A percentile compares a stretch with the other conserved stretches of the same genome.
Evolutionary conservation across 1,140 invertebrate species (phyloP).

Genomic region (Leptopilina clavipes): DNA sequence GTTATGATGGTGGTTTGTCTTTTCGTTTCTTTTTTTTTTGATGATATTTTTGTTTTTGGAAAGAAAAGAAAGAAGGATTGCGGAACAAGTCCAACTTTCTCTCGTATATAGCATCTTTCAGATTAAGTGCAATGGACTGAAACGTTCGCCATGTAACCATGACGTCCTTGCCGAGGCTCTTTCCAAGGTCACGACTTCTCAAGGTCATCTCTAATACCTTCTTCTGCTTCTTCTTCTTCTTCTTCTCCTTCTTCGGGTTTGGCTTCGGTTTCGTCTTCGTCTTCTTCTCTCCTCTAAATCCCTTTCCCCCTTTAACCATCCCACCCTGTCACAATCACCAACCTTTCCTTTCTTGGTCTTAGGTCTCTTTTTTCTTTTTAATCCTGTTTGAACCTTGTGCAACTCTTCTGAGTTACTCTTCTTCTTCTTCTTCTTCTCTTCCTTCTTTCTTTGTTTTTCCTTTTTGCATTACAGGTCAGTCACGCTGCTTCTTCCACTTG

Average conservation of each 20-base stretch:
- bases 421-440: conserved; percentile 1
- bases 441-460: background rate
- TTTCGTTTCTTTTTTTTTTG: background rate
- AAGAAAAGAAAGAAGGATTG: background rate
- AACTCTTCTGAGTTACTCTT: background rate
- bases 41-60: background rate
- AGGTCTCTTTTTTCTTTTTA: conserved; percentile 1
- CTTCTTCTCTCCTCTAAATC: background rate
- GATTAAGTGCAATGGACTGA: conserved; percentile 15
- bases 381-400: conserved; percentile 9
- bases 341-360: conserved; percentile 3
- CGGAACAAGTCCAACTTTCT: conserved; percentile 15
- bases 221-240: background rate
- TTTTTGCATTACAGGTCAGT: conserved; percentile 10
- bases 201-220: conserved; percentile 43
- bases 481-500: conserved; percentile 6
- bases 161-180: conserved; percentile 45
- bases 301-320: background rate
- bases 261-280: no score
- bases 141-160: conserved; percentile 39
- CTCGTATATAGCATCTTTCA: background rate
- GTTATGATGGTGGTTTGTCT: background rate
- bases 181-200: conserved; percentile 44
- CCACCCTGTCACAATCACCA: no score
- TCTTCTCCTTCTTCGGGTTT: conserved; percentile 3